Conservation (phyloP, 2,888 invertebrate species). For the Aspidiotus destructor region DNA sequence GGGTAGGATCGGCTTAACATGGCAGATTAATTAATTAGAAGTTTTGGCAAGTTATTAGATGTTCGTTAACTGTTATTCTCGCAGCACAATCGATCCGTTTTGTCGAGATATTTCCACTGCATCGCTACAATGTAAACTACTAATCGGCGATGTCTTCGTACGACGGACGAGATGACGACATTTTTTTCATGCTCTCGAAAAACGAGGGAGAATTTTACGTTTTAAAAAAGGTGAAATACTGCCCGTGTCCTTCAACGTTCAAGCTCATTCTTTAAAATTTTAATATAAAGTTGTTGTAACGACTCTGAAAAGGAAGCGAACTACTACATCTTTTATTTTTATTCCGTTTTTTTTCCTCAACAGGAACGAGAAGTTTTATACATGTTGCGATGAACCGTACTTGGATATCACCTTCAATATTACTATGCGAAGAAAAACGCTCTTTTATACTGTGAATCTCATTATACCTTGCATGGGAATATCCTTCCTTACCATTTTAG, state of each 20-base stretch:
- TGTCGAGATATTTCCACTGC: too few species aligned
- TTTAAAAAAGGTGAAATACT: too few species aligned
- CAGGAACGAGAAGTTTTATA: constrained; percentile 88
- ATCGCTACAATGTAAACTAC: too few species aligned
- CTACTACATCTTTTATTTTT: not conserved
- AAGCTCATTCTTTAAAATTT: constrained; percentile 2
- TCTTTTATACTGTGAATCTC: constrained; percentile 94
- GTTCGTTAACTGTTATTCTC: too few species aligned
- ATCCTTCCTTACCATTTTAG: constrained; percentile 90
- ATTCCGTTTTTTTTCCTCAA: constrained; percentile 14
- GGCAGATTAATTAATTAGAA: too few species aligned
- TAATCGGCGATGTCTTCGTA: too few species aligned
- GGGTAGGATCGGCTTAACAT: too few species aligned
- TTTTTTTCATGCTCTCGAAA: too few species aligned
- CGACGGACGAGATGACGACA: too few species aligned
- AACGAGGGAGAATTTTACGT: too few species aligned
- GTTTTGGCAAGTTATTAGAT: too few species aligned
- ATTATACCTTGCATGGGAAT: constrained; percentile 96
- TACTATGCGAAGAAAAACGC: constrained; percentile 87
- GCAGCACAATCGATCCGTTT: too few species aligned
- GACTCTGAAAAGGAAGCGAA: not conserved
- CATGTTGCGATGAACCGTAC: constrained; percentile 94
- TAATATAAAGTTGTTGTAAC: not conserved
- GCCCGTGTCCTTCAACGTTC: not conserved
- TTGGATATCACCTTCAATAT: constrained; percentile 96